Base-by-base conservation (phyloP, 2,888 invertebrate genomes). In the Brachynemurus nebulosus region DNA sequence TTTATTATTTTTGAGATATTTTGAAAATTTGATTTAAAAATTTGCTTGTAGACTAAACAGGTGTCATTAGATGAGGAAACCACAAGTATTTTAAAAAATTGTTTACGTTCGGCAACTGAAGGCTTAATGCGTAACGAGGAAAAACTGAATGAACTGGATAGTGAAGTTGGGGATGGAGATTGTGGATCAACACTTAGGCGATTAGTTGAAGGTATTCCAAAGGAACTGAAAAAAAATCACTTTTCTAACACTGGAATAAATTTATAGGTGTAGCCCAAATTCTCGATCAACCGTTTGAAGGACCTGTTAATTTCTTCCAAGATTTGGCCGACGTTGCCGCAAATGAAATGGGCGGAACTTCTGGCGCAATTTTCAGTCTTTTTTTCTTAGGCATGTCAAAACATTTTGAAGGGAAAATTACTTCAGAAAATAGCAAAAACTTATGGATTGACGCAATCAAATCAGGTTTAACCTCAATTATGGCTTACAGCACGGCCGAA, bases 291-390 rank as follows among this genome's bases (percentile, higher is more conserved):
- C n/a, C n/a, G n/a, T n/a, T n/a, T n/a, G n/a, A n/a, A n/a, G n/a
- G n/a, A n/a, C 68, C 70, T 0, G 65, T 68, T 0, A 60, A 59
- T 11, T 60, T 72, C 7, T 52, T 76, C 17, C 64, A 65, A 57
- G 64, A 69, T 40, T 54, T 76, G 20, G 71, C 74, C 0, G 67
- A 69, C 49, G 66, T 75, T 7, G 76, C 77, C 0, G 80, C 80
- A 56, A 69, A 69, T 9, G 65, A 68, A 42, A 83, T 84, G 81
- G 84, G 84, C 2, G 84, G 85, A 1, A 77, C 80, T 0, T 80
- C 81, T 0, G 85, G 85, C 1, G 84, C 80, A 1, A 65, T 85
- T 21, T 84, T 83, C 63, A 76, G 80, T 50, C 61, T 85, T 49
- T 74, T 82, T 45, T 68, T 85, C 40, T 70, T 78, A 0, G 73